A percentile compares a stretch with the other conserved stretches of the same genome.
Conservation (phyloP, 2,113 vertebrate genomes). For the Leptosomus discolor region DNA sequence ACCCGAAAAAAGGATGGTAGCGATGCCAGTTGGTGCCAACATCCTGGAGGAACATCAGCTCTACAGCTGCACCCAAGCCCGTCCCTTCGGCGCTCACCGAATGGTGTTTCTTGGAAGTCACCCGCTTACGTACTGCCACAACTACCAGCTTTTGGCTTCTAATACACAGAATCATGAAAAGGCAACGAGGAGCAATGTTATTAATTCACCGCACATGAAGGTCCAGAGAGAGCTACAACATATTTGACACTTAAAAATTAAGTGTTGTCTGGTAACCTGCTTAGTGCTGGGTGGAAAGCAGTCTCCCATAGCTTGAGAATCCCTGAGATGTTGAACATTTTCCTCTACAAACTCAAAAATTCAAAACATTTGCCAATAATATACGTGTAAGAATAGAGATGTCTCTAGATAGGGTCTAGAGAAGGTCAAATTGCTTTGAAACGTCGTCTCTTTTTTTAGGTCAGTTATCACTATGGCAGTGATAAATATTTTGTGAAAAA, state of each 20-base stretch:
- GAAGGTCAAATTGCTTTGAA: slow-evolving; percentile 54
- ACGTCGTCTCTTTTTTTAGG: slow-evolving; percentile 41
- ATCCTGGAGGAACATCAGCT: not conserved
- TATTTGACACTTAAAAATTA: not conserved
- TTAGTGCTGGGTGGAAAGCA: not conserved
- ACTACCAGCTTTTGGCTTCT: not conserved
- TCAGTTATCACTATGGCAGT: slow-evolving; percentile 60
- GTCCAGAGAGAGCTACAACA: not conserved
- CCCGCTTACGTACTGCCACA: not conserved
- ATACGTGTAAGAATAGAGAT: slow-evolving; percentile 52
- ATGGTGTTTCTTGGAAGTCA: not conserved
- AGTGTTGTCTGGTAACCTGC: not conserved
- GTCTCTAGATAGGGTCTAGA: slow-evolving; percentile 18
- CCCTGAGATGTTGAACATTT: slow-evolving; percentile 55
- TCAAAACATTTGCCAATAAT: slow-evolving; percentile 62
- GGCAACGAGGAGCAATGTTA: not conserved
- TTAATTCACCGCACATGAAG: not conserved
- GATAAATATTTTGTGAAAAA: slow-evolving; percentile 66
- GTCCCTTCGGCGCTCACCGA: not conserved
- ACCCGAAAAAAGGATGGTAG: not conserved
- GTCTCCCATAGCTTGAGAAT: slow-evolving; percentile 36
- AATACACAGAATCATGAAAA: not conserved
- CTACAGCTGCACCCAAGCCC: not conserved
- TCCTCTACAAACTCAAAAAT: slow-evolving; percentile 58
- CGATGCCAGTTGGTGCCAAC: fast-evolving